Base-by-base conservation (phyloP, 2,113 vertebrate genomes). In the Burhinus bistriatus region DNA sequence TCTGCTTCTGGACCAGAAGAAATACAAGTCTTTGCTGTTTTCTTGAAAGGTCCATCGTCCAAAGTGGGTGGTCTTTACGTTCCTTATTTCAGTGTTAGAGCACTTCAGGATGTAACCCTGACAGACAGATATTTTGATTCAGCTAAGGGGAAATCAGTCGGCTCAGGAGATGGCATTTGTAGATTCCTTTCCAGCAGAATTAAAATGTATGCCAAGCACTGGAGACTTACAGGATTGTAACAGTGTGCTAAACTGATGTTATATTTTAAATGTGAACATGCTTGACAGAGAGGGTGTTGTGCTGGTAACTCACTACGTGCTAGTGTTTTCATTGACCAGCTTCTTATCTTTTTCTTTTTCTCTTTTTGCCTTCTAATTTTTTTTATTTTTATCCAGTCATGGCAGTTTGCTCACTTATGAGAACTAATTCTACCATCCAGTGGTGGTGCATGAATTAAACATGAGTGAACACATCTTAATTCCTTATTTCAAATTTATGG, bases 381-480 rank as follows among this genome's bases (percentile, higher is more conserved):
- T 64, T 44, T 44, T 6, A 7, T 75, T 89, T 93, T 58, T 93
- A 42, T 61, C 59, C 66, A 80, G 34, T 85, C 76, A 42, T 47
- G 23, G 72, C 58, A 84, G 25, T 77, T 94, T 90, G n/a, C 75
- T 90, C 54, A 45, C 69, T 89, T 77, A 42, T 12, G 83, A 89
- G 42, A 86, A 52, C 58, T 18, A 18, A 68, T 75, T 84, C 80
- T 82, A 54, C 77, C 21, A n/a, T 47, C 36, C 59, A 49, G 14
- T 55, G 58, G 52, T 42, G 40, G 34, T 55, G 27, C 49, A 89
- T 96, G 83, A 95, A 95, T 93, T 95, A 95, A 95, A 91, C 45
- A 97, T 87, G 72, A 97, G 40, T 7, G 47, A 83, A 36, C 72
- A 32, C 59, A 75, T 86, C 80, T 91, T 85, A 96, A 92, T 94